Percentiles rank a stretch among this genome's conserved stretches.
Conservation (phyloP, 1,140 invertebrate species). For the Nebria ingens region DNA sequence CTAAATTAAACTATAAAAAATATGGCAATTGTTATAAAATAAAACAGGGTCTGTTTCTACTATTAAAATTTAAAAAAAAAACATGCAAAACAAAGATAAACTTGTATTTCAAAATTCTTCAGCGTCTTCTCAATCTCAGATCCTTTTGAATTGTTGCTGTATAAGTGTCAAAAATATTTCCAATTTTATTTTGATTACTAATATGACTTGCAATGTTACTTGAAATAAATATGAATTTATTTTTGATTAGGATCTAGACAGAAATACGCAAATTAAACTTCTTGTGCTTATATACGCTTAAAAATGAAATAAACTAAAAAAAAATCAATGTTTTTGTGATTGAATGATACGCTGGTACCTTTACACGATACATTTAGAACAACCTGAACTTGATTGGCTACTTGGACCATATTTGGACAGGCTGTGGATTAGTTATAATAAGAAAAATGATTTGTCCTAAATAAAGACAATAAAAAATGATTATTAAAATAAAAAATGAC, state of each 20-base stretch:
- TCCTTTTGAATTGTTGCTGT: background rate
- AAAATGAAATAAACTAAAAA: no score
- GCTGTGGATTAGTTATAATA: background rate
- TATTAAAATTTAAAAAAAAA: constrained; percentile 1
- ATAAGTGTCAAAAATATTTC: background rate
- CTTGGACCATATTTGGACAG: no score
- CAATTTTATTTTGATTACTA: background rate
- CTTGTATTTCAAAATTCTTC: no score
- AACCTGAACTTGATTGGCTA: no score
- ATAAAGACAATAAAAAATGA: background rate
- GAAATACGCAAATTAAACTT: no score
- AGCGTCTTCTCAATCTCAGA: background rate
- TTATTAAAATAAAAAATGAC: background rate
- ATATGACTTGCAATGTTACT: background rate
- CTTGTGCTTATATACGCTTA: no score
- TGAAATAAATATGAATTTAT: background rate
- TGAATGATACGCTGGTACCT: no score
- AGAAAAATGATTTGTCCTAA: background rate
- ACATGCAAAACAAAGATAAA: no score
- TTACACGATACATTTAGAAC: no score
- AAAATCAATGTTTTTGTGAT: no score
- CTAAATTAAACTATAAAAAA: background rate
- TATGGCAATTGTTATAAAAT: no score
- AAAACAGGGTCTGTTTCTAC: background rate
- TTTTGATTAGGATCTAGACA: no score